Conservation (phyloP, 2,888 invertebrate genomes). For the Automeris io region DNA sequence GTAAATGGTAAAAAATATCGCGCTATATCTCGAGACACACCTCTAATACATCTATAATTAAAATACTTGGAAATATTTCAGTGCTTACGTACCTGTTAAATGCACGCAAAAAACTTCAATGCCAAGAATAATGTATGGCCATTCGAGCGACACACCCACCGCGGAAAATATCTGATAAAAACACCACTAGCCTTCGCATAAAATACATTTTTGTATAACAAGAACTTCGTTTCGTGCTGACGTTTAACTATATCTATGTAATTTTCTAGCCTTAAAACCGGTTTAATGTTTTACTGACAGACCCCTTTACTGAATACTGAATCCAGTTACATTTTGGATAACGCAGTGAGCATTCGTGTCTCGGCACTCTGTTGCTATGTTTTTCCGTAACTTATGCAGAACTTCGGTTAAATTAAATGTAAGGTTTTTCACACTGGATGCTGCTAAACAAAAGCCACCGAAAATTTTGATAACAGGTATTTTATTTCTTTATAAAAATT, state of each 20-base stretch:
- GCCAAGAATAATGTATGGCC: slow-evolving; percentile 12
- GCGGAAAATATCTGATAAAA: slow-evolving; percentile 2
- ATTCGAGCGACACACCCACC: slow-evolving; percentile 40
- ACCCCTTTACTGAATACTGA: slow-evolving; percentile 18
- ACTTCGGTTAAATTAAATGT: slow-evolving; percentile 34
- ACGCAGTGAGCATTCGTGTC: slow-evolving; percentile 47
- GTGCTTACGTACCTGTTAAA: background rate
- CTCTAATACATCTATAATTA: no score
- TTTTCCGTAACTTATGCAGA: slow-evolving; percentile 44
- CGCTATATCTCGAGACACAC: no score
- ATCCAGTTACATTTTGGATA: slow-evolving; percentile 45
- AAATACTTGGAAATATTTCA: background rate
- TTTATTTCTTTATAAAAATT: slow-evolving; percentile 21
- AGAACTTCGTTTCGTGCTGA: slow-evolving; percentile 8
- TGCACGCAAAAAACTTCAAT: slow-evolving; percentile 13
- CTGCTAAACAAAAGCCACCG: slow-evolving; percentile 47
- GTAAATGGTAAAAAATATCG: no score
- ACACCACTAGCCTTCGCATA: slow-evolving; percentile 16
- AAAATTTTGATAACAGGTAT: slow-evolving; percentile 78
- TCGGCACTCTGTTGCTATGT: slow-evolving; percentile 28
- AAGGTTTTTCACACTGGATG: slow-evolving; percentile 43
- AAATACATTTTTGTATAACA: slow-evolving; percentile 24
- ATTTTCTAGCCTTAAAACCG: slow-evolving; percentile 27
- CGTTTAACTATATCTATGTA: slow-evolving; percentile 11
- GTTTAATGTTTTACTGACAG: slow-evolving; percentile 41